Evolutionary conservation across 2,113 vertebrate species (phyloP).

Genomic region (Oreotrochilus melanogaster): DNA sequence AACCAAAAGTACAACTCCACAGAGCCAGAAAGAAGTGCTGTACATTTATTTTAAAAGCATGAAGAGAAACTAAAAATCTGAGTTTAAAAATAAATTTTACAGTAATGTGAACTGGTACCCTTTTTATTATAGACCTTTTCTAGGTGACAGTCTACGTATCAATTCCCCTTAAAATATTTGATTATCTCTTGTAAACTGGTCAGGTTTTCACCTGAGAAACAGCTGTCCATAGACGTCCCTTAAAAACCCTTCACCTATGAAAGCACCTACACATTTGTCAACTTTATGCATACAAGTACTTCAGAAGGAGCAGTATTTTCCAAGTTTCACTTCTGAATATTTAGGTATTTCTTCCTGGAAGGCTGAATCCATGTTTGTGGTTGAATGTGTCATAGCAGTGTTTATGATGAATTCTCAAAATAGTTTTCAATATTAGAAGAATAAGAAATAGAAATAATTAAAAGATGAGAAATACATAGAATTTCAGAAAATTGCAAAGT

Average conservation of each 20-base stretch:
- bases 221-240: not conserved
- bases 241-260: not conserved
- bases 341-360: not conserved
- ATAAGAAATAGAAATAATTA: too few species aligned
- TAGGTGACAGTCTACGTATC: rapidly evolving
- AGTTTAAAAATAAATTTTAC: not conserved
- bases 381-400: not conserved
- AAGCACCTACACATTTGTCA: not conserved
- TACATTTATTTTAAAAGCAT: not conserved
- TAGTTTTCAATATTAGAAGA: not conserved
- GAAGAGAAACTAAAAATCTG: not conserved
- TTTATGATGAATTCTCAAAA: not conserved
- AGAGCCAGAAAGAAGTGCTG: not conserved
- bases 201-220: not conserved
- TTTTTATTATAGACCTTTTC: not conserved
- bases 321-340: not conserved
- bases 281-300: not conserved
- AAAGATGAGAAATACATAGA: not conserved
- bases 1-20: not conserved
- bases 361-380: not conserved
- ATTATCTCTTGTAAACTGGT: not conserved
- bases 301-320: not conserved
- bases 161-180: not conserved
- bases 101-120: not conserved
- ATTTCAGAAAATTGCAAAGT: not conserved